A percentile compares a stretch with the other conserved stretches of the same genome.
These are phyloP conservation scores for Onychostoma macrolepis DNA, from an alignment of 2,113 vertebrate species.

Conservation along the genomic window DNA sequence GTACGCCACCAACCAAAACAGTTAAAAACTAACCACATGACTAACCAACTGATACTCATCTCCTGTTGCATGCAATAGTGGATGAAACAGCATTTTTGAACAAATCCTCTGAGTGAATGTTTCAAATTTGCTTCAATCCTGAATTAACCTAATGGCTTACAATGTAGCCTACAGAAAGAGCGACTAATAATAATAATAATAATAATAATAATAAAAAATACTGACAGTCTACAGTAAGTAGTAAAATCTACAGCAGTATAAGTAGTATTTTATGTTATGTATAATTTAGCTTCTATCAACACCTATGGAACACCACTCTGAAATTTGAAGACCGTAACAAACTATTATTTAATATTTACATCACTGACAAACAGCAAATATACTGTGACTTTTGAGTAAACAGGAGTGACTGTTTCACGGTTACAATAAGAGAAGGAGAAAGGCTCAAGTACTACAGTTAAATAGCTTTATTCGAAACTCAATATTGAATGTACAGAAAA, in stretches of 20 bases:
- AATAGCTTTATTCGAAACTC: not conserved
- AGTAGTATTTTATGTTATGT: not conserved
- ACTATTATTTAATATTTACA: not conserved
- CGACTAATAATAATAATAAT: no score
- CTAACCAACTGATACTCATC: not conserved
- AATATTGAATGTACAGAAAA: not conserved
- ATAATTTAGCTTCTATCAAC: not conserved
- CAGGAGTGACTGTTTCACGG: not conserved
- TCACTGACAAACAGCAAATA: not conserved
- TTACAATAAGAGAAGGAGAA: not conserved
- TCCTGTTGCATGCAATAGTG: not conserved
- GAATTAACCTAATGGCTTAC: not conserved
- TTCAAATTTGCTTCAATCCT: not conserved
- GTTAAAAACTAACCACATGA: not conserved
- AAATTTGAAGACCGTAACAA: not conserved
- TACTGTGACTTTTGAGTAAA: not conserved
- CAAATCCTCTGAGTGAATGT: not conserved
- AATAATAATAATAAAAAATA: no score
- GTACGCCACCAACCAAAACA: not conserved
- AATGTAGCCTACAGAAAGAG: not conserved
- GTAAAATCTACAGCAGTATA: not conserved
- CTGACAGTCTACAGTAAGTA: no score
- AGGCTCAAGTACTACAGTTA: not conserved
- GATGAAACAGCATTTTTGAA: not conserved
- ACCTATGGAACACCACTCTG: not conserved